Conservation (phyloP, 2,113 vertebrate genomes). For the Cyanocitta stelleri region DNA sequence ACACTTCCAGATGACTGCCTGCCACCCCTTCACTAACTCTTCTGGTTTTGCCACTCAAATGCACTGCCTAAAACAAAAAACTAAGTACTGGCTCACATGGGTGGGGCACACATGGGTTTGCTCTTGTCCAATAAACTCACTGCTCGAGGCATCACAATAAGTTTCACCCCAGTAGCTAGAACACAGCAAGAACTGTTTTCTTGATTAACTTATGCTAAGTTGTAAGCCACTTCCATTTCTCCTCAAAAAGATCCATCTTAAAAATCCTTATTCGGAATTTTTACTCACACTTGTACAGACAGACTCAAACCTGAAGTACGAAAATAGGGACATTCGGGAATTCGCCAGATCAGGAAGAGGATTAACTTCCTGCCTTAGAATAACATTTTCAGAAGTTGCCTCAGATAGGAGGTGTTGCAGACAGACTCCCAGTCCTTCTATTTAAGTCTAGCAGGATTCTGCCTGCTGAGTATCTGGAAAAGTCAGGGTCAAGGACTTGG, state of each 20-base stretch:
- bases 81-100: not conserved
- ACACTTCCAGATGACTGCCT: not conserved
- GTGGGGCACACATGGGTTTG: not conserved
- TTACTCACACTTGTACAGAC: not conserved
- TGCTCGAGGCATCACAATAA: not conserved
- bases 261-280: not conserved
- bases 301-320: not conserved
- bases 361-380: conserved; percentile 11
- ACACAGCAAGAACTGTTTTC: not conserved
- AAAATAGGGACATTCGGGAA: not conserved
- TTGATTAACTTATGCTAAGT: not conserved
- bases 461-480: not conserved
- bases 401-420: not conserved
- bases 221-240: not conserved
- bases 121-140: not conserved
- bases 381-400: conserved; percentile 21
- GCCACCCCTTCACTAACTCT: not conserved
- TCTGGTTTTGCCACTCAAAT: not conserved
- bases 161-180: not conserved
- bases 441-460: not conserved
- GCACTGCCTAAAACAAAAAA: not conserved
- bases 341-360: not conserved
- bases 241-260: not conserved
- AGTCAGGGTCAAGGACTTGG: not conserved
- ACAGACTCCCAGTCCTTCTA: not conserved